Percentiles rank a stretch among this genome's conserved stretches.
These are phyloP conservation scores for Athene cunicularia DNA, from an alignment of 2,113 vertebrate species.

Conservation along the genomic window DNA sequence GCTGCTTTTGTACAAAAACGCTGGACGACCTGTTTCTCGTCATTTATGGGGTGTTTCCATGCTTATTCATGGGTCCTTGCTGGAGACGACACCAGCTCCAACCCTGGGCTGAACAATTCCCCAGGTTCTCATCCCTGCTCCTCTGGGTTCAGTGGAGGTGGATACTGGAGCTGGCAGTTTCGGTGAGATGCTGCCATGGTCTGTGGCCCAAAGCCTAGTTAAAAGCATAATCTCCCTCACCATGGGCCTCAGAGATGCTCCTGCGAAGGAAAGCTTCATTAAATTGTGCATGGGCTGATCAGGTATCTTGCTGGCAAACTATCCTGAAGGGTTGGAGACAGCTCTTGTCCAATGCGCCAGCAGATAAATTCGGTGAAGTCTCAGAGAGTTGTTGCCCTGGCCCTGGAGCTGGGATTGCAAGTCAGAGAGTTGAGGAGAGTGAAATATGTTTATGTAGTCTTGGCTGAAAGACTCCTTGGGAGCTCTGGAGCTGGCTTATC, in stretches of 20 bases:
- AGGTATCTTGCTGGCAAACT: accelerated
- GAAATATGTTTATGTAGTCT: accelerated
- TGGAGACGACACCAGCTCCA: neutral
- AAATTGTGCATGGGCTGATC: accelerated
- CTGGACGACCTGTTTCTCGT: neutral
- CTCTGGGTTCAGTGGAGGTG: neutral
- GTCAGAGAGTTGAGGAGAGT: neutral
- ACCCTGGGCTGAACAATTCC: too few relatives aligned
- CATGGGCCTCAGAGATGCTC: accelerated
- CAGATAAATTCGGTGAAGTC: neutral
- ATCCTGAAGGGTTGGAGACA: accelerated
- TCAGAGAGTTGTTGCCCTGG: neutral
- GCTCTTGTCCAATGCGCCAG: accelerated
- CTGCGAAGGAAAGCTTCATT: neutral
- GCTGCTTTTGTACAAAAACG: neutral
- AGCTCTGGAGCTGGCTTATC: neutral
- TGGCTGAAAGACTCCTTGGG: neutral
- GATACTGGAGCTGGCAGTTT: neutral
- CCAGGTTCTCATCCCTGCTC: neutral
- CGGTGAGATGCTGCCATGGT: neutral
- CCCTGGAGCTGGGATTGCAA: neutral
- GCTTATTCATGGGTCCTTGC: neutral
- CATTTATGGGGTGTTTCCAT: neutral
- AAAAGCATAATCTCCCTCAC: neutral
- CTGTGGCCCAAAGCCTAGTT: neutral